phyloP scores from a whole-genome alignment of 2,113 vertebrate species.

The Dipodomys ordii region DNA sequence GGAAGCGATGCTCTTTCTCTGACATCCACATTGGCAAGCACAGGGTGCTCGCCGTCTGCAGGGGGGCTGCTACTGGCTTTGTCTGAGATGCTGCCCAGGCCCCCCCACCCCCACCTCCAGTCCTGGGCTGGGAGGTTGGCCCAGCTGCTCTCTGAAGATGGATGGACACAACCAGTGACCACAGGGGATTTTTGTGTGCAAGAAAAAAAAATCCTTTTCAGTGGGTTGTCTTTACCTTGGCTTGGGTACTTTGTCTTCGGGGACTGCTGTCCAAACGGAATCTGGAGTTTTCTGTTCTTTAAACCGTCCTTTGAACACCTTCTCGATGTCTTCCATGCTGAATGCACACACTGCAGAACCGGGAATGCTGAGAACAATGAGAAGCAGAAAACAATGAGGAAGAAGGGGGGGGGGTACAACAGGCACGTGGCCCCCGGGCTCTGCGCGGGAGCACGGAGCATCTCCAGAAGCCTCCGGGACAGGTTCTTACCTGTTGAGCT shows the following conservation, averaged over 20 bases:
- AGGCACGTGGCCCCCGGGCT: not conserved
- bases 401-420: slow-evolving; percentile 7
- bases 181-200: not conserved
- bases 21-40: not conserved
- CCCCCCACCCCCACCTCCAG: too few species aligned
- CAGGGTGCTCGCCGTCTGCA: not conserved
- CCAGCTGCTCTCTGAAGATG: not conserved
- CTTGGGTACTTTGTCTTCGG: slow-evolving; percentile 97
- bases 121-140: not conserved
- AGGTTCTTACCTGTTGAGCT: slow-evolving; percentile 96
- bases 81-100: too few species aligned
- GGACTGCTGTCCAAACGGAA: slow-evolving; percentile 98
- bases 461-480: slow-evolving; percentile 26
- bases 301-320: slow-evolving; percentile 95
- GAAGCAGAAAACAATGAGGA: slow-evolving; percentile 46
- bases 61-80: not conserved
- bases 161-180: not conserved
- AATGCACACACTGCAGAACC: slow-evolving; percentile 98
- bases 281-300: slow-evolving; percentile 98
- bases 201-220: not conserved
- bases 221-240: slow-evolving; percentile 90
- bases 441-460: not conserved
- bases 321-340: slow-evolving; percentile 98
- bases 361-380: slow-evolving; percentile 90
- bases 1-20: not conserved